Evolutionary conservation across 2,113 vertebrate genomes (phyloP).

Genomic region (Zingel zingel): DNA sequence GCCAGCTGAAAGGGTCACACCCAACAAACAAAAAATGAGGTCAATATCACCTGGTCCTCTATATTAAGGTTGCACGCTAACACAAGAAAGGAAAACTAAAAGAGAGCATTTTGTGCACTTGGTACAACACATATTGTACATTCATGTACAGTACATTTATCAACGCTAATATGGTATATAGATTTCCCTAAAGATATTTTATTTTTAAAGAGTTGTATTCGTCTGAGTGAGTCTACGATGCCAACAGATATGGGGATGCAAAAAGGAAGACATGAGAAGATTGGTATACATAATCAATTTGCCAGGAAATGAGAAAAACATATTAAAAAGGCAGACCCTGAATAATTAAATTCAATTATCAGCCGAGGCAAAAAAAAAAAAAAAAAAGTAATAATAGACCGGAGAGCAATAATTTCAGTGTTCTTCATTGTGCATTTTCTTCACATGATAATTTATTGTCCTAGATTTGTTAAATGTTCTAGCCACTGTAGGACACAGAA

Average conservation of each 20-base stretch:
- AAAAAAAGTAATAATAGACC: slow-evolving; percentile 76
- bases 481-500: slow-evolving; percentile 53
- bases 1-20: slow-evolving; percentile 52
- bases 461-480: slow-evolving; percentile 62
- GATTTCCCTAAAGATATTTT: neutral
- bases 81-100: slow-evolving; percentile 22
- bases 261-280: slow-evolving; percentile 46
- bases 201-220: neutral
- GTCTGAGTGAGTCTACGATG: slow-evolving; percentile 5
- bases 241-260: slow-evolving; percentile 55
- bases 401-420: slow-evolving; percentile 74
- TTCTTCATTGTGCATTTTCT: slow-evolving; percentile 70
- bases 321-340: slow-evolving; percentile 75
- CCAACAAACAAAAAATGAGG: slow-evolving; percentile 72
- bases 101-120: neutral
- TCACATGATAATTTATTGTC: slow-evolving; percentile 67
- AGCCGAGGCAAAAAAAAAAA: slow-evolving; percentile 45
- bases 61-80: slow-evolving; percentile 54
- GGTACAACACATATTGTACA: neutral
- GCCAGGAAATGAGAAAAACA: slow-evolving; percentile 77
- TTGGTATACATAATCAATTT: slow-evolving; percentile 76
- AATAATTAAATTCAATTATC: slow-evolving; percentile 86
- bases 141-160: neutral
- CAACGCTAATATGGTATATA: neutral
- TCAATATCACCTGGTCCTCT: slow-evolving; percentile 77